These are phyloP conservation scores for Amblyteles armatorius DNA, from an alignment of 2,888 invertebrate species.

Conservation along the genomic window DNA sequence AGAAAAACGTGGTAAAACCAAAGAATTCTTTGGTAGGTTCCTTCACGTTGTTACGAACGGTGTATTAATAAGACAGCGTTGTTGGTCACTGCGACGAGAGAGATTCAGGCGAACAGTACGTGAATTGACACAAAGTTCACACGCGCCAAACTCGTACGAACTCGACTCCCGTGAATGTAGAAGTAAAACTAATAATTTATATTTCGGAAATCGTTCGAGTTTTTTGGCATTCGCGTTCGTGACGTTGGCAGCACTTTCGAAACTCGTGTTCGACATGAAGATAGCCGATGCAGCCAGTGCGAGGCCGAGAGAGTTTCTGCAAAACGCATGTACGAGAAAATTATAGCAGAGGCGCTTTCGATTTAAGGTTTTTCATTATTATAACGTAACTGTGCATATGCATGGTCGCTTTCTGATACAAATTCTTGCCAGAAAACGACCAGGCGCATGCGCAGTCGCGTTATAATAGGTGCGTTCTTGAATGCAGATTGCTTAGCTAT, in stretches of 20 bases:
- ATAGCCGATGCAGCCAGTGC: neutral
- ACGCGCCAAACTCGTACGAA: neutral
- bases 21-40: neutral
- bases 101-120: neutral
- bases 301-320: conserved; percentile 3
- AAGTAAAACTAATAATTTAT: neutral
- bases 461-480: too few relatives aligned
- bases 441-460: too few relatives aligned
- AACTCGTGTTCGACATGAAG: neutral
- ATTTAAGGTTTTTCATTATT: too few relatives aligned
- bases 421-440: too few relatives aligned
- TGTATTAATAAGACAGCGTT: neutral
- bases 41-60: neutral
- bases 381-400: too few relatives aligned
- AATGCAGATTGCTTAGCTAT: too few relatives aligned
- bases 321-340: conserved; percentile 72
- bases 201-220: neutral
- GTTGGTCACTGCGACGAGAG: neutral
- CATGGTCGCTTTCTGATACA: too few relatives aligned
- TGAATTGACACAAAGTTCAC: neutral
- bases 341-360: conserved; percentile 74
- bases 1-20: neutral
- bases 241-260: neutral
- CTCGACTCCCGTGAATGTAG: too few relatives aligned
- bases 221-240: neutral